A percentile compares a stretch with the other conserved stretches of the same genome.
Evolutionary conservation across 2,113 vertebrate species (phyloP).

Genomic region (Phrynosoma blainvillii): DNA sequence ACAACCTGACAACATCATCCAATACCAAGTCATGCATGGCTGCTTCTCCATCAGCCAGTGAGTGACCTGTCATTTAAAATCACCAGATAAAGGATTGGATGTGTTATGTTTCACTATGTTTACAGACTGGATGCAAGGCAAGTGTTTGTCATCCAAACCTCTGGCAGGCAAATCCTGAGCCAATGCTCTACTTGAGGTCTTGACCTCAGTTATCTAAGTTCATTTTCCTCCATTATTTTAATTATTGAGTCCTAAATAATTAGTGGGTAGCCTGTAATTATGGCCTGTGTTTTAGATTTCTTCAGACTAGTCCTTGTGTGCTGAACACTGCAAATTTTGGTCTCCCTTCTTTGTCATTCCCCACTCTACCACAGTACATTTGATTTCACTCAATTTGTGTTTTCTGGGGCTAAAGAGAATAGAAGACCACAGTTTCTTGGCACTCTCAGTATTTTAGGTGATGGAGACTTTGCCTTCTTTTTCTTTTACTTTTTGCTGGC

Average conservation of each 20-base stretch:
- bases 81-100: background rate
- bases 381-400: constrained; percentile 68
- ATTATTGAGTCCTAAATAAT: constrained; percentile 73
- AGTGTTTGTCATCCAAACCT: constrained; percentile 68
- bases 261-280: constrained; percentile 74
- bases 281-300: constrained; percentile 67
- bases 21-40: background rate
- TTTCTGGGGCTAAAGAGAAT: constrained; percentile 60
- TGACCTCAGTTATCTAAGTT: constrained; percentile 71
- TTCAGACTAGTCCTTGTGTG: constrained; percentile 60
- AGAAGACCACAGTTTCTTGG: constrained; percentile 51
- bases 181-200: constrained; percentile 63
- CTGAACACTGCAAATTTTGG: constrained; percentile 63
- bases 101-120: constrained; percentile 56
- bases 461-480: constrained; percentile 53
- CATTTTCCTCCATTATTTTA: constrained; percentile 71
- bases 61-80: background rate
- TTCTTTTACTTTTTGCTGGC: too few relatives aligned
- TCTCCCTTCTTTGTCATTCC: constrained; percentile 38
- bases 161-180: constrained; percentile 42
- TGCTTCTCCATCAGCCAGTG: background rate
- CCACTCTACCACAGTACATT: constrained; percentile 51
- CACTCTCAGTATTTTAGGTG: constrained; percentile 59
- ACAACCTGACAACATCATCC: background rate
- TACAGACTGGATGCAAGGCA: constrained; percentile 58